Base-by-base conservation (phyloP, 1,140 invertebrate species). In the Drosophila saltans region DNA sequence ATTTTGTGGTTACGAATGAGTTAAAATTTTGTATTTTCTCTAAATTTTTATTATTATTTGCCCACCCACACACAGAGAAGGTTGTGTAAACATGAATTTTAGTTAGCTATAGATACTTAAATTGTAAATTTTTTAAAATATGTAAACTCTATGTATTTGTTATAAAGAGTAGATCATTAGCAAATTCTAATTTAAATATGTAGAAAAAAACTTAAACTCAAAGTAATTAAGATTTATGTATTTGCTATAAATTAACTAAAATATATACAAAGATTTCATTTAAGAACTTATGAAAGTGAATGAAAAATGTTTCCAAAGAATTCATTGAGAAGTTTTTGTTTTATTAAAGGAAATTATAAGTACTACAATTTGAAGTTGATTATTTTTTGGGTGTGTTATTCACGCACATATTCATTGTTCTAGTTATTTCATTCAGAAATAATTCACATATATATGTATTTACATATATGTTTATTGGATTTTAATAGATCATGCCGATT, bases 401-500 rank as follows among this genome's bases (percentile, higher is more conserved):
- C 56, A 58, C 56, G 56, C 56, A 58, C 56, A 39, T 58, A 10
- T 24, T 59, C 33, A 59, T 9, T 59, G 36, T 59, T 39, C 8
- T 59, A 21, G 9, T 16, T 58, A 58, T 33, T 58, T 58, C 57
- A 58, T 36, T 58, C 21, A 21, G 10, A 24, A 59, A 59, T 40
- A 36, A 33, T 16, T 16, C 16, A 52, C 21, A 8, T 26, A 10
- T 3, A 52, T 52, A 26, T 10, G 9, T 52, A 10, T 36, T 0
- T 26, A 1, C 0, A 59, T 40, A 11, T 39, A 36, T 24, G 33
- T 59, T 36, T 60, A 69, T 60, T 2, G 66, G 1, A 2, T 5
- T 60, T 70, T 57, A 65, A 70, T 65, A 59, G 33, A 40, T 59
- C 33, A 10, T 21, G 30, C 24, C 57, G 36, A 40, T 39, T 24